Percentiles rank a stretch among this genome's conserved stretches.
Conservation (phyloP, 2,113 vertebrate genomes). For the Barnardius zonarius region DNA sequence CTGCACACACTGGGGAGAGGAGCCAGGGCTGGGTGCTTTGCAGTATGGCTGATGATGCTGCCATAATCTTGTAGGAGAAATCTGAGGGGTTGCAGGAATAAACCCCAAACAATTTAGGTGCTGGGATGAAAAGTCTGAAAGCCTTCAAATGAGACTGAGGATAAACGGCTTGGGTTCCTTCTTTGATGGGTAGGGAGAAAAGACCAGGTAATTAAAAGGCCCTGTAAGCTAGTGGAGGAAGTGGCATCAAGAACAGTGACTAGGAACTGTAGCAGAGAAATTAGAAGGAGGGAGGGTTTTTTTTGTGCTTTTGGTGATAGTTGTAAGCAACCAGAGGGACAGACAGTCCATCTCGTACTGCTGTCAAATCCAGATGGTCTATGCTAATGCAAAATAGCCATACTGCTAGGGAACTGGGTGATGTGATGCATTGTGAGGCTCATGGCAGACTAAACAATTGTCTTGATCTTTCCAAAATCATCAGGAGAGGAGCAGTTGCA, state of each 20-base stretch:
- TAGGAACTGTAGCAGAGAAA: background rate
- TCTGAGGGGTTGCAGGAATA: background rate
- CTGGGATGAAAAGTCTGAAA: background rate
- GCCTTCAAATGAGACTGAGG: background rate
- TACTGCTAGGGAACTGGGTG: background rate
- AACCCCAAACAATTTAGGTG: background rate
- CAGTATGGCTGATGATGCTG: background rate
- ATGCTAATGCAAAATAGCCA: background rate
- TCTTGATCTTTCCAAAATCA: background rate
- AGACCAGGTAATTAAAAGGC: background rate
- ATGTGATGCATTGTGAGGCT: background rate
- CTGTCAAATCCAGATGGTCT: background rate
- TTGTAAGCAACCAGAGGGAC: background rate
- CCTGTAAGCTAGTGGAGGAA: background rate
- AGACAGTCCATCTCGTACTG: background rate
- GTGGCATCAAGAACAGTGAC: background rate
- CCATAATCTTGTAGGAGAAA: background rate
- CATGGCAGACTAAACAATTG: background rate
- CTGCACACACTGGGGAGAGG: rapidly evolving
- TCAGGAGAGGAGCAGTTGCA: background rate
- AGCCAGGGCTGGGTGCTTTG: background rate
- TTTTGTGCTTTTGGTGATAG: background rate
- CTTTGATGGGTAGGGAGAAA: background rate
- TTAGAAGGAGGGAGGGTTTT: rapidly evolving
- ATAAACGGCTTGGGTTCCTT: background rate